phyloP scores from a whole-genome alignment of 2,888 invertebrate genomes.

The Allygus modestus region DNA sequence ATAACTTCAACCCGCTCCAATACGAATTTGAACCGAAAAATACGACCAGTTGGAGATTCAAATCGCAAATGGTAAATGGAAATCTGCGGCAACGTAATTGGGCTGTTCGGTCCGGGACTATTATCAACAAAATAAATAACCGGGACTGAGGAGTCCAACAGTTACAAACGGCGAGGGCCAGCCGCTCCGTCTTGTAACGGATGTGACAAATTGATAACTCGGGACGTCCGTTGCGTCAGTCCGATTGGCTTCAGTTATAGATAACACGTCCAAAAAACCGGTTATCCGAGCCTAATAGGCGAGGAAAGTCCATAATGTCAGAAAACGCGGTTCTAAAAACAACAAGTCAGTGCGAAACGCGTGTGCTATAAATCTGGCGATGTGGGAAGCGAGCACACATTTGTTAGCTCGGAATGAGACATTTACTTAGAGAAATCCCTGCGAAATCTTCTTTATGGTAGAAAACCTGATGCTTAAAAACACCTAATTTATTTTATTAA shows the following conservation, averaged over 20 bases:
- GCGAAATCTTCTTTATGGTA: too few relatives aligned
- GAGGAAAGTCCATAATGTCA: constrained; percentile 43
- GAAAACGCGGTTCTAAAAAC: constrained; percentile 35
- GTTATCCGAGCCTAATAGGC: constrained; percentile 39
- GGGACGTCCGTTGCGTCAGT: constrained; percentile 25
- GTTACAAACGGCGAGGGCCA: constrained; percentile 15
- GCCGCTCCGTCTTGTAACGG: constrained; percentile 8
- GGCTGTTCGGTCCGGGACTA: constrained; percentile 11
- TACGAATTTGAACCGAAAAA: too few relatives aligned
- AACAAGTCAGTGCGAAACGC: constrained; percentile 18
- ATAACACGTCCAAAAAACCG: constrained; percentile 44
- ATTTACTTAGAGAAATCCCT: too few relatives aligned
- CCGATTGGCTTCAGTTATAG: constrained; percentile 28
- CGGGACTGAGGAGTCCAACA: constrained; percentile 8
- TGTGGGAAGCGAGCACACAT: not conserved
- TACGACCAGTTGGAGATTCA: constrained; percentile 15
- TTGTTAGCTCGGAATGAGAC: too few relatives aligned
- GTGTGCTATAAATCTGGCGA: not conserved
- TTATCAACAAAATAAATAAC: constrained; percentile 36
- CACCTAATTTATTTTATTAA: too few relatives aligned
- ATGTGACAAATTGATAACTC: constrained; percentile 47
- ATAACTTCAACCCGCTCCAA: too few relatives aligned
- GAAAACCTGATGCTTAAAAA: too few relatives aligned
- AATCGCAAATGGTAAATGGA: not conserved
- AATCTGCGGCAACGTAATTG: constrained; percentile 21